Evolutionary conservation across 2,888 invertebrate species (phyloP).

Genomic region (Limnephilus rhombicus): DNA sequence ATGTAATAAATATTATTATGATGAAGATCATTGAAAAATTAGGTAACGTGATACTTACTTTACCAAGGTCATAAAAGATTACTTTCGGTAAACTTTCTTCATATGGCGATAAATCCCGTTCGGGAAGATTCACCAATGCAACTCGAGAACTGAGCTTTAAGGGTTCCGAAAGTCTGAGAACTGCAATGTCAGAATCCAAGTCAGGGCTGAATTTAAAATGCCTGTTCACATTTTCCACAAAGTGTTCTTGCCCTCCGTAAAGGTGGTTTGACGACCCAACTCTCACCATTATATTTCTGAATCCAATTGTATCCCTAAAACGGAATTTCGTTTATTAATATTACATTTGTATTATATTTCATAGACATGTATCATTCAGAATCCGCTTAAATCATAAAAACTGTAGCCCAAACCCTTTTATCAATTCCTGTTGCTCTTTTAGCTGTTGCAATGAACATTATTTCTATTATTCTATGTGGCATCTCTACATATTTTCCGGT

Average conservation of each 20-base stretch:
- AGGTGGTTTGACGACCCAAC: background rate
- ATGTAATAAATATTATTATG: too few species aligned
- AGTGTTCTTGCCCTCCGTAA: background rate
- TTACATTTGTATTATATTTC: too few species aligned
- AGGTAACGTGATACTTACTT: too few species aligned
- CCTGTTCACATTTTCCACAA: background rate
- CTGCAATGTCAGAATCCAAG: conserved; percentile 13
- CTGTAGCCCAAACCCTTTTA: background rate
- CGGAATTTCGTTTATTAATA: too few species aligned
- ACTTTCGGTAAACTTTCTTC: background rate
- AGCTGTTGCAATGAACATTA: background rate
- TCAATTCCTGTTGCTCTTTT: background rate
- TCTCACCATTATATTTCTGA: background rate
- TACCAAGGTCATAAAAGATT: background rate
- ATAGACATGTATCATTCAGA: too few species aligned
- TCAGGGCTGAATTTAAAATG: conserved; percentile 2
- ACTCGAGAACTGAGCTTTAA: background rate
- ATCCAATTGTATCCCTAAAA: background rate
- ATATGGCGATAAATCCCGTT: background rate
- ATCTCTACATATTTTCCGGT: too few species aligned
- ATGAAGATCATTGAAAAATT: too few species aligned
- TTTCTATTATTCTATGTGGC: too few species aligned
- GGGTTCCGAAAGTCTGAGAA: background rate
- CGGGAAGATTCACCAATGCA: conserved; percentile 1
- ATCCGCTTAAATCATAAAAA: background rate